Percentiles rank a stretch among this genome's conserved stretches.
Evolutionary conservation across 2,888 invertebrate species (phyloP).

Genomic region (Trachelus iudaicus): DNA sequence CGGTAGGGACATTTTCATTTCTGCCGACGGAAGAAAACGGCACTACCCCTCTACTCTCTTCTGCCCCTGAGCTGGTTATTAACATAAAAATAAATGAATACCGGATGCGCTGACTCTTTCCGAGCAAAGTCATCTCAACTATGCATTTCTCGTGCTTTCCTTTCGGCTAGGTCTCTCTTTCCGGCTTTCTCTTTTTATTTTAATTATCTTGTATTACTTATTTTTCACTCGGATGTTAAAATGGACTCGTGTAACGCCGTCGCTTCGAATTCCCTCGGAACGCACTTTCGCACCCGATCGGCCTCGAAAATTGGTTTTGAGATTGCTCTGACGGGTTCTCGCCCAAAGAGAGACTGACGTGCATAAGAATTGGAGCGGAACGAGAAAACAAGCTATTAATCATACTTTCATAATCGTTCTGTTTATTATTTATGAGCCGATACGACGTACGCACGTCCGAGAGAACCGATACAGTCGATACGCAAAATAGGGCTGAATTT

Average conservation of each 20-base stretch:
- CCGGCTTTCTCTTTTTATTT: background rate
- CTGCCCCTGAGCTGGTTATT: slow-evolving; percentile 11
- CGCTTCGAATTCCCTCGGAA: background rate
- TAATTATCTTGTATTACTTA: background rate
- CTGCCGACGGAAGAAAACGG: slow-evolving; percentile 11
- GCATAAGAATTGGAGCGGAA: slow-evolving; percentile 14
- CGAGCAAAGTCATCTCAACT: slow-evolving; percentile 7
- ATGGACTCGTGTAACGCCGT: background rate
- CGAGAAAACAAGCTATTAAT: slow-evolving; percentile 23
- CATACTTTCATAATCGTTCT: slow-evolving; percentile 22
- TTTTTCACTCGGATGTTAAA: background rate
- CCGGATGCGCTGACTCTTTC: slow-evolving; percentile 12
- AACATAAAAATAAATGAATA: slow-evolving; percentile 23
- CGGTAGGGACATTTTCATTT: background rate
- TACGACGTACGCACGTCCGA: slow-evolving; percentile 6
- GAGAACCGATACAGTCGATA: background rate
- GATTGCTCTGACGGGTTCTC: background rate
- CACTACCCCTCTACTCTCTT: background rate
- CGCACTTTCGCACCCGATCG: background rate
- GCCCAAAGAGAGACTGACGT: slow-evolving; percentile 17
- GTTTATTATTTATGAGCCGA: slow-evolving; percentile 21
- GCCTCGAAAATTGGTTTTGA: slow-evolving; percentile 2
- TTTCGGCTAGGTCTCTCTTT: background rate
- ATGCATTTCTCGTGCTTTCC: background rate
- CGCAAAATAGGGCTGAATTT: background rate